Evolutionary conservation across 2,113 vertebrate genomes (phyloP), one percentile per base, ranked within the genome.

Genomic region (Equus quagga): DNA sequence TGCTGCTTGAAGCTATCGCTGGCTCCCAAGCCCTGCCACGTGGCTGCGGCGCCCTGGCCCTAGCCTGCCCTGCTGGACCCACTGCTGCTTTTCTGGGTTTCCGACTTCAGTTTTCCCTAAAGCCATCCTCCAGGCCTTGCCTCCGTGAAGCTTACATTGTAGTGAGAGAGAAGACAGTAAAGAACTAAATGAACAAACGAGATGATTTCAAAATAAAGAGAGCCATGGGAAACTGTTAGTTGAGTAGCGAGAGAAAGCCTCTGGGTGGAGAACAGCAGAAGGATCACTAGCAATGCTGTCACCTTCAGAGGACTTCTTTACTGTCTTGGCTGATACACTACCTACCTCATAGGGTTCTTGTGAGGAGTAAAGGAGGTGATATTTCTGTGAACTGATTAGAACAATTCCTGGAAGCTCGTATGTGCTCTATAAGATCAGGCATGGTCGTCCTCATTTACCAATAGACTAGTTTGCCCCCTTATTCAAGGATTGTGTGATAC

Each of bases 21-120:
- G 64, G 49, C 81, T 76, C 5, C 91, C n/a, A 11, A n/a, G 51
- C 18, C n/a, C 67, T 13, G 44, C 44, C 56, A 1, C 14, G 0
- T 6, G 79, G 28, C 21, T 60, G 78, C 8, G 18, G 23, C 85
- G n/a, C 31, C 51, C 1, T 1, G 33, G 44, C 31, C 51, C 69
- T 4, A 2, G 18, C 8, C 41, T 13, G 36, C 19, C 28, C 21
- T 1, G 0, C 23, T 6, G 7, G 33, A 60, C 56, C 24, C 44
- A 14, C 15, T 0, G 33, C 56, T 62, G 21, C 62, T 79, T 41
- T 33, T 8, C 58, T 33, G 10, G 28, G 15, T 4, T 93, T 51
- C 64, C 21, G 33, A 41, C 28, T 26, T 28, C 19, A 9, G 1
- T 75, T 70, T 24, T 23, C 33, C 58, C 56, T n/a, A 10, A 94